These are phyloP conservation scores for Loripinus fragilis DNA, from an alignment of 2,888 invertebrate genomes.

Conservation along the genomic window DNA sequence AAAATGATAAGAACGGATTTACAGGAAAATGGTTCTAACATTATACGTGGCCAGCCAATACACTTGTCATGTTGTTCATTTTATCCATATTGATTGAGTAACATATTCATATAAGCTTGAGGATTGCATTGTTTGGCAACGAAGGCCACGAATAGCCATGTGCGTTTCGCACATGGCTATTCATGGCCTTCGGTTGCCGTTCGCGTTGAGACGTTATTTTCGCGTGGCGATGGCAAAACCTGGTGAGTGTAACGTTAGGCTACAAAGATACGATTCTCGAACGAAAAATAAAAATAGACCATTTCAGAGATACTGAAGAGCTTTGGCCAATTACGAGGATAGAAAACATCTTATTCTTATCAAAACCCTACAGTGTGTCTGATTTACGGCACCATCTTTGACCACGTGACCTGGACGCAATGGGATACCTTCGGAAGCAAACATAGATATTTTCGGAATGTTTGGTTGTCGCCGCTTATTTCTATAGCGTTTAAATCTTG, in stretches of 20 bases:
- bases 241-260: not conserved
- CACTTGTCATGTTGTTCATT: too few species aligned
- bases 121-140: too few species aligned
- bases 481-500: slow-evolving; percentile 5
- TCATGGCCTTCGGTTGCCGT: too few species aligned
- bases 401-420: slow-evolving; percentile 1
- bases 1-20: not conserved
- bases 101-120: too few species aligned
- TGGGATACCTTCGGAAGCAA: not conserved
- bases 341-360: slow-evolving; percentile 59
- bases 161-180: too few species aligned
- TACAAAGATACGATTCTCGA: not conserved
- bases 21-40: too few species aligned
- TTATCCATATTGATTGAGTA: too few species aligned
- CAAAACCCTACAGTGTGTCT: slow-evolving; percentile 41
- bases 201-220: too few species aligned
- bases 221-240: too few species aligned
- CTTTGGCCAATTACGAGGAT: slow-evolving; percentile 40
- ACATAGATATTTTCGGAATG: slow-evolving; percentile 3
- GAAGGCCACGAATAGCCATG: too few species aligned
- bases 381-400: slow-evolving; percentile 35
- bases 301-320: not conserved
- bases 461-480: slow-evolving; percentile 6
- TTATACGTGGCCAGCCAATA: too few species aligned
- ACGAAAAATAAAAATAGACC: not conserved